A percentile compares a stretch with the other conserved stretches of the same genome.
These are phyloP conservation scores for Dolichopus griseipennis DNA, from an alignment of 2,888 invertebrate genomes.

Conservation along the genomic window DNA sequence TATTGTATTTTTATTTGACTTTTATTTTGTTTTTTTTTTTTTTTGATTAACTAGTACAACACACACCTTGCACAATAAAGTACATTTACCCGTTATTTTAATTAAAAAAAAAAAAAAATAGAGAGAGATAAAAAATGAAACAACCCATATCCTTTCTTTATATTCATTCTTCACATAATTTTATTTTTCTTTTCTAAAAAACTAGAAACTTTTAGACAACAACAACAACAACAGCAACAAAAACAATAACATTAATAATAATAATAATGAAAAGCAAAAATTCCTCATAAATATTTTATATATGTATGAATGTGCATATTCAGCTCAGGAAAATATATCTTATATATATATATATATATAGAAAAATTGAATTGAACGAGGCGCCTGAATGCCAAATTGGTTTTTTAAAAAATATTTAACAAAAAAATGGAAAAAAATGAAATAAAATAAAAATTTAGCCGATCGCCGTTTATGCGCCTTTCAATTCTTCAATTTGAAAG, in stretches of 20 bases:
- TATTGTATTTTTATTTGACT: no score
- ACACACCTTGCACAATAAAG: conserved; percentile 6
- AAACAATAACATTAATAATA: background rate
- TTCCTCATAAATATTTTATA: background rate
- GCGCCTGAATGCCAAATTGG: conserved; percentile 19
- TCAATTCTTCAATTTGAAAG: background rate
- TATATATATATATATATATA: no score
- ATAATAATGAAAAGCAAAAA: background rate
- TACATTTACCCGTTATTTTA: conserved; percentile 6
- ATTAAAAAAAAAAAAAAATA: background rate
- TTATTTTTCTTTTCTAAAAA: no score
- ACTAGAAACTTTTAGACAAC: no score
- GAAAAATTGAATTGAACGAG: conserved; percentile 8
- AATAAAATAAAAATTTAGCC: background rate
- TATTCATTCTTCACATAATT: background rate
- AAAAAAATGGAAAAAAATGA: background rate
- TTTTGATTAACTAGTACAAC: background rate
- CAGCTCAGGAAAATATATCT: background rate
- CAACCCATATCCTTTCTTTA: background rate
- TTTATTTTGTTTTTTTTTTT: no score
- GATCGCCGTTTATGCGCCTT: background rate
- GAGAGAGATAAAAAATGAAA: background rate
- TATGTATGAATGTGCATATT: background rate
- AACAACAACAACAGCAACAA: background rate
- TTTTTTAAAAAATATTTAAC: background rate